Base-by-base conservation (phyloP, 37 sponge, comb jelly and placozoan species). In the Halisarca cf. caerulea region DNA sequence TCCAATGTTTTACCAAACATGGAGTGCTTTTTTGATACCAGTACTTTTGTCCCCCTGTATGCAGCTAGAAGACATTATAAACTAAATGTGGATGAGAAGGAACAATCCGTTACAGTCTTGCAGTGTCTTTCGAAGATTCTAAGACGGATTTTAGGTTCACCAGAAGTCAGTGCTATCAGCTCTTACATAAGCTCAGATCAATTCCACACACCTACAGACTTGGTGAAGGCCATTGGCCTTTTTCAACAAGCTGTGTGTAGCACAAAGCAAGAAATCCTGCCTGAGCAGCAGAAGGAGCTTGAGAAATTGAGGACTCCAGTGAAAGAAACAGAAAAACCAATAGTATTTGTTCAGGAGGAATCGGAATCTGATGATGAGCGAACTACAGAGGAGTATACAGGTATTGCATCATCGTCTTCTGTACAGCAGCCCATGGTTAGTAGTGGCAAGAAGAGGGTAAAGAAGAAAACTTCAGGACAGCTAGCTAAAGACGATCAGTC, bases 1-100 rank as follows among this genome's bases (percentile, higher is more conserved):
- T n/a, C 42, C 15, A 14, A 21, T 1, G 18, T 40, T 0, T 24
- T 24, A 21, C 77, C 42, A 36, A 40, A 37, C 0, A 40, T 40
- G 7, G 77, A 74, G 41, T 42, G 41, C n/a, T 40, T 74, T 25
- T 74, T 74, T 41, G 77, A 74, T 74, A 40, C 42, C 42, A 43
- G 77, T 40, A 40, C 23, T 44, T 43, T 74, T 6, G 77, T 74
- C 15, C 42, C 77, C 3, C 45, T 74, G 42, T 74, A 74, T 40
- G 24, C 41, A 21, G 77, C 77, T 47, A 6, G 11, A 47, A 47
- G 51, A 11, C n/a, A n/a, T n/a, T n/a, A n/a, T n/a, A n/a, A n/a
- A n/a, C 51, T 47, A 47, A 11, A 6, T 47, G 51, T 47, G 51
- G 51, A 6, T 47, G 9, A 47, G 11, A 47, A 11, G 11, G 51